These are phyloP conservation scores for Meiosimyza platycephala DNA, from an alignment of 2,888 invertebrate genomes.

Conservation along the genomic window DNA sequence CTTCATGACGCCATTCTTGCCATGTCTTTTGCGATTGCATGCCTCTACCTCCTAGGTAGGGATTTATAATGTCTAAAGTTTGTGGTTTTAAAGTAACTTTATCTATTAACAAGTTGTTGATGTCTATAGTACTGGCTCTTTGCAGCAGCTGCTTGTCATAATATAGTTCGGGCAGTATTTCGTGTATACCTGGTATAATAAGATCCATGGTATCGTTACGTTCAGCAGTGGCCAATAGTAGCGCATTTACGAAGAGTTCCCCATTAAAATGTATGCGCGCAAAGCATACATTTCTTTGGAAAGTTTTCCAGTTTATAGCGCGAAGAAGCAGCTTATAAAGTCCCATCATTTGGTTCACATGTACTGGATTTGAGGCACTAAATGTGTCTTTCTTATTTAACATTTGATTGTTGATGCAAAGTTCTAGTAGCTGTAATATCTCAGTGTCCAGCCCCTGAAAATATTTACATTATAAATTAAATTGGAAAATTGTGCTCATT, in stretches of 20 bases:
- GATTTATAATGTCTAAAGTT: background rate
- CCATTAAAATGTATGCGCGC: slow-evolving; percentile 31
- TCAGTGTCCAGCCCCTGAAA: slow-evolving; percentile 29
- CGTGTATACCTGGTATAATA: slow-evolving; percentile 24
- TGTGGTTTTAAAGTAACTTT: background rate
- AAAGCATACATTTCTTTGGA: slow-evolving; percentile 28
- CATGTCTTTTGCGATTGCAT: slow-evolving; percentile 22
- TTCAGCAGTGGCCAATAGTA: slow-evolving; percentile 24
- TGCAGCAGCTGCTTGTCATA: slow-evolving; percentile 19
- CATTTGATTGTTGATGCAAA: slow-evolving; percentile 11
- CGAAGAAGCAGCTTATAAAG: slow-evolving; percentile 19
- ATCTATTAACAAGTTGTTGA: background rate
- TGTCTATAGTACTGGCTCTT: background rate
- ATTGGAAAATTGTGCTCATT: background rate
- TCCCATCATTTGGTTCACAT: slow-evolving; percentile 28
- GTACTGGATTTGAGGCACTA: background rate
- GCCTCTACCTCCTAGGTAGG: background rate
- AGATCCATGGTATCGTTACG: slow-evolving; percentile 27
- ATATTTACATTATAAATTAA: background rate
- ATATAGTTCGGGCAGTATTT: slow-evolving; percentile 30
- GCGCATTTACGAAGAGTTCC: slow-evolving; percentile 14
- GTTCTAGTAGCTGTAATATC: slow-evolving; percentile 29
- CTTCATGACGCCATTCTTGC: slow-evolving; percentile 30
- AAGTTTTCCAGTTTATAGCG: slow-evolving; percentile 30
- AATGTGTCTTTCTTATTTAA: slow-evolving; percentile 19